Evolutionary conservation across 2,797 vertebrate genomes (phyloP).

Genomic region (Numenius phaeopus): DNA sequence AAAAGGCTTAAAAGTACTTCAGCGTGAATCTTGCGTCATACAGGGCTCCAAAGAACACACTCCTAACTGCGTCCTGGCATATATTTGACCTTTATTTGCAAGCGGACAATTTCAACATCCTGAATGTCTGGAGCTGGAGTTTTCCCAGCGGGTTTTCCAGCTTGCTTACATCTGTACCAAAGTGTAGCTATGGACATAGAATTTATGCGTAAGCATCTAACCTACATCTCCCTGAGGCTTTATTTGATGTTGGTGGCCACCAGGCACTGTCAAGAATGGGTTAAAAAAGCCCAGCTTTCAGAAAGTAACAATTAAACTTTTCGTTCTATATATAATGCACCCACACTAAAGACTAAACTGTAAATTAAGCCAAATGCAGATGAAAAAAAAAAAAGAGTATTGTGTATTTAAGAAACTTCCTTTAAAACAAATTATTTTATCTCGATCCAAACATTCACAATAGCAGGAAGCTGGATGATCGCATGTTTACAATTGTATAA

Average conservation of each 20-base stretch:
- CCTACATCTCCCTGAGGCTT: neutral
- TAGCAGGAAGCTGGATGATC: slow-evolving; percentile 66
- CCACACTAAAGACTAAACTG: neutral
- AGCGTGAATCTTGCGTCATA: neutral
- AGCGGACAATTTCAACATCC: slow-evolving; percentile 17
- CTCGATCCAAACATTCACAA: slow-evolving; percentile 59
- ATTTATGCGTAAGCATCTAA: neutral
- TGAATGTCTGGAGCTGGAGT: neutral
- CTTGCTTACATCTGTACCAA: neutral
- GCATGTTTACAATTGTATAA: neutral
- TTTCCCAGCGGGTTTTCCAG: slow-evolving; percentile 16
- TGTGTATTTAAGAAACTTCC: slow-evolving; percentile 38
- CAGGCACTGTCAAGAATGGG: neutral
- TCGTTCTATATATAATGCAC: neutral
- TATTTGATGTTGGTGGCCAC: neutral
- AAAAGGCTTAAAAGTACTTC: slow-evolving; percentile 20
- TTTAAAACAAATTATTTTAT: slow-evolving; percentile 52
- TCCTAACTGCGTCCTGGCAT: slow-evolving; percentile 35
- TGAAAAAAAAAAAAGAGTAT: neutral
- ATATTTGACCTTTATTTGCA: slow-evolving; percentile 32
- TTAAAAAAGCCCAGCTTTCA: neutral
- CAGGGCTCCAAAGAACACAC: neutral
- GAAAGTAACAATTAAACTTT: neutral
- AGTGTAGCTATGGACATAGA: neutral
- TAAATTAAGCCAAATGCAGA: slow-evolving; percentile 27